phyloP scores from a whole-genome alignment of 2,113 vertebrate species.

The Heterotis niloticus region DNA sequence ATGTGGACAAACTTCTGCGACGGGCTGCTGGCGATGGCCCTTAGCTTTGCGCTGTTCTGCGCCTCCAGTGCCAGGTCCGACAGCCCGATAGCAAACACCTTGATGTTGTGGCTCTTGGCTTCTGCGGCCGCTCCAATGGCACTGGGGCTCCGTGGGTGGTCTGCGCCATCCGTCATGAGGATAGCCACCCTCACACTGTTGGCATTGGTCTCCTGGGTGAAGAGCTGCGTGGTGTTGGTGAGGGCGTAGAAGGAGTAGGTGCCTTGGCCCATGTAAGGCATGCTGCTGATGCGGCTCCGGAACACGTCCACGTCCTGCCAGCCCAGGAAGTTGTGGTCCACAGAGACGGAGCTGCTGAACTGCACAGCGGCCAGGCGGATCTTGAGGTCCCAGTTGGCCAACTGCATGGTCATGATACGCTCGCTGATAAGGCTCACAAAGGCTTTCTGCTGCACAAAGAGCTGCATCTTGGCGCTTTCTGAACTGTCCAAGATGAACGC shows the following conservation, averaged over 20 bases:
- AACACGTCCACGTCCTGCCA: constrained; percentile 76
- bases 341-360: constrained; percentile 79
- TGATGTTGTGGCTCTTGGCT: constrained; percentile 71
- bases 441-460: constrained; percentile 75
- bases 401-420: constrained; percentile 60
- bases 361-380: constrained; percentile 74
- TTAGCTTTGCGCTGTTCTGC: constrained; percentile 70
- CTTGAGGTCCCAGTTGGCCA: constrained; percentile 53
- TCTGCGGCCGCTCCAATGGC: constrained; percentile 60
- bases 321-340: constrained; percentile 67
- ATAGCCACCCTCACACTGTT: constrained; percentile 66
- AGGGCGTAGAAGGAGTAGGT: constrained; percentile 83
- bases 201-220: constrained; percentile 66
- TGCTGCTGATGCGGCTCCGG: constrained; percentile 56
- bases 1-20: constrained; percentile 64
- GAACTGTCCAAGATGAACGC: constrained; percentile 86
- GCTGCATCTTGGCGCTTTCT: constrained; percentile 70
- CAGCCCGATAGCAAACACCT: constrained; percentile 74
- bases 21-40: constrained; percentile 67
- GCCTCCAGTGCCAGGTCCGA: constrained; percentile 54
- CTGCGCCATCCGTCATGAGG: constrained; percentile 80
- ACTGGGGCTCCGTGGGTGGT: constrained; percentile 79
- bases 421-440: constrained; percentile 71
- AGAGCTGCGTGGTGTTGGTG: constrained; percentile 72
- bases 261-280: constrained; percentile 79